Evolutionary conservation across 2,113 vertebrate genomes (phyloP).

Genomic region (Butorides virescens): DNA sequence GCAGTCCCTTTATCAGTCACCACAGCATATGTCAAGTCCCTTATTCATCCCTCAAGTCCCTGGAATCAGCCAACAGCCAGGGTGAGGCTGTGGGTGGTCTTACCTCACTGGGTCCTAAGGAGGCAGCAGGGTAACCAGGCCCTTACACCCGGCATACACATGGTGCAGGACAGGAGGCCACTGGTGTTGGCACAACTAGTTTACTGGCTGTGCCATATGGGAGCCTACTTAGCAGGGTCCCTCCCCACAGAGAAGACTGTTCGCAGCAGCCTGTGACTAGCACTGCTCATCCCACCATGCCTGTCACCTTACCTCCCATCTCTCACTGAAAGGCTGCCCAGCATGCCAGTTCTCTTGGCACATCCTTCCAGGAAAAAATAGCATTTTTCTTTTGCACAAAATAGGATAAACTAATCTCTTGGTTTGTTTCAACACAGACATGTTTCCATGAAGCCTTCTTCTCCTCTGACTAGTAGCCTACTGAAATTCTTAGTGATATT

Average conservation of each 20-base stretch:
- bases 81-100: not conserved
- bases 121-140: not conserved
- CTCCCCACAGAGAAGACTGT: not conserved
- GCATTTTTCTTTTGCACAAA: not conserved
- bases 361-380: not conserved
- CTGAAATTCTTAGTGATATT: not conserved
- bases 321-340: not conserved
- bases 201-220: not conserved
- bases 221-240: not conserved
- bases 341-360: not conserved
- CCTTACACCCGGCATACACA: not conserved
- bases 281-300: not conserved
- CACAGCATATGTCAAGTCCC: not conserved
- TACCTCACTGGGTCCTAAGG: not conserved
- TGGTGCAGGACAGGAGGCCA: not conserved
- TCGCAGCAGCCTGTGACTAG: not conserved
- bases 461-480: not conserved
- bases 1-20: not conserved
- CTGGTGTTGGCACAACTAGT: not conserved
- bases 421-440: not conserved
- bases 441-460: not conserved
- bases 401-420: not conserved
- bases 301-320: not conserved
- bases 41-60: not conserved
- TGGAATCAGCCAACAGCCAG: not conserved